Percentiles rank a stretch among this genome's conserved stretches.
Conservation (phyloP, 1,140 invertebrate species). For the Lamellibrachia luymesi region DNA sequence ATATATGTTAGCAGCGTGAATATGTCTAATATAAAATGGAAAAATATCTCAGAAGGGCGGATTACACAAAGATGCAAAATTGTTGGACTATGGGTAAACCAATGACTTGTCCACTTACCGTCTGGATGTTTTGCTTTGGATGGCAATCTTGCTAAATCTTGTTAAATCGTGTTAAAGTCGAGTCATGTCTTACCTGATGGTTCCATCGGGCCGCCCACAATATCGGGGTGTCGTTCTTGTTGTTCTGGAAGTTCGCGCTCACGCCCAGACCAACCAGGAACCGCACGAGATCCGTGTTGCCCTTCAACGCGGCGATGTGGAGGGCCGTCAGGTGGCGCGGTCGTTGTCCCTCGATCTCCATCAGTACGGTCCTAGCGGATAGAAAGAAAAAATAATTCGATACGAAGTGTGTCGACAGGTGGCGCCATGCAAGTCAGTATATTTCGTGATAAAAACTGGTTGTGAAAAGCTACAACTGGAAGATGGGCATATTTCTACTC, state of each 20-base stretch:
- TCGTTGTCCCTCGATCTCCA: slow-evolving; percentile 30
- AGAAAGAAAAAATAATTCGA: not conserved
- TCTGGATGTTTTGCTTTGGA: too few species aligned
- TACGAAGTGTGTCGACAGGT: too few species aligned
- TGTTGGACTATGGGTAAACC: too few species aligned
- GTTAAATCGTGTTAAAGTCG: not conserved
- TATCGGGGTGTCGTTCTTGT: slow-evolving; percentile 32
- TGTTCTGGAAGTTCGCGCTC: slow-evolving; percentile 25
- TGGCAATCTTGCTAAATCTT: too few species aligned
- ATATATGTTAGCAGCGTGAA: not conserved
- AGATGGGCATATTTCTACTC: too few species aligned
- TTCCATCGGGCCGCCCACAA: slow-evolving; percentile 30
- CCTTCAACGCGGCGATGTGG: slow-evolving; percentile 29
- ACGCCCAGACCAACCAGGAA: slow-evolving; percentile 20
- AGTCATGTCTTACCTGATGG: not conserved
- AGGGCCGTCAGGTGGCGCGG: slow-evolving; percentile 26
- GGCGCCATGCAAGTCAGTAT: too few species aligned
- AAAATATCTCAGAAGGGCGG: too few species aligned
- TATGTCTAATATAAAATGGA: too few species aligned
- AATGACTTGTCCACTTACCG: too few species aligned
- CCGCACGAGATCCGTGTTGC: slow-evolving; percentile 26
- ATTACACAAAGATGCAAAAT: too few species aligned
- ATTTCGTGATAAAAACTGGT: too few species aligned
- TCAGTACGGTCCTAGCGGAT: slow-evolving; percentile 16
- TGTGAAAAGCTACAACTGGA: too few species aligned